Evolutionary conservation across 1,140 invertebrate species (phyloP).

Genomic region (Drosophila mayri): DNA sequence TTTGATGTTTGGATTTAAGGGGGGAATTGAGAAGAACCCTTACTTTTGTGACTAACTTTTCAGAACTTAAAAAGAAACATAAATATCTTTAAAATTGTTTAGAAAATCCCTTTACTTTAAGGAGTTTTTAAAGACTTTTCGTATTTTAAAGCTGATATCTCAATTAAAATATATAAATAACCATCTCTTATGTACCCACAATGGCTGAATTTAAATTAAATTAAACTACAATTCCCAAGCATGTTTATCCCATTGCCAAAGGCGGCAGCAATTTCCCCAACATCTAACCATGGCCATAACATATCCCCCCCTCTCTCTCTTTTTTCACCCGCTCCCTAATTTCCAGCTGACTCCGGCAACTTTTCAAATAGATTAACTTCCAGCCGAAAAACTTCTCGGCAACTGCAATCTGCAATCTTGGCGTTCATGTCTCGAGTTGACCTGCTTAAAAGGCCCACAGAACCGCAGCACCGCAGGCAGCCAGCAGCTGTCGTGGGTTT

Average conservation of each 20-base stretch:
- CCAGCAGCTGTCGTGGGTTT: conserved; percentile 50
- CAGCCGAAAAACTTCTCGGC: conserved; percentile 43
- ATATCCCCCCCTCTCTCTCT: background rate
- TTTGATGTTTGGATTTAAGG: background rate
- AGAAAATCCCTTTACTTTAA: background rate
- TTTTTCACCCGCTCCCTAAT: conserved; percentile 22
- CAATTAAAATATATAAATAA: background rate
- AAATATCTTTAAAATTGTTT: background rate
- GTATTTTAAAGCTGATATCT: background rate
- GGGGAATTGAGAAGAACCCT: background rate
- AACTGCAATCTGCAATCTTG: conserved; percentile 44
- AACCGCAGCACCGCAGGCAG: conserved; percentile 39
- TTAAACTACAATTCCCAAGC: conserved; percentile 12
- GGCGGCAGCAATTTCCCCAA: background rate
- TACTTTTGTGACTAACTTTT: background rate
- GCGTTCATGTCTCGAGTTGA: conserved; percentile 52
- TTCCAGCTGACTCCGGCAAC: conserved; percentile 34
- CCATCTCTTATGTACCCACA: background rate
- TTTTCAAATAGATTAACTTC: conserved; percentile 59
- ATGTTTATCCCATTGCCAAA: conserved; percentile 2
- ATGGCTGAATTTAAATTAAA: conserved; percentile 1
- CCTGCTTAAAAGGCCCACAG: conserved; percentile 55
- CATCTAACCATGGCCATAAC: background rate
- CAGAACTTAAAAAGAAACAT: background rate
- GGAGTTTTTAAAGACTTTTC: background rate